Evolutionary conservation across 2,888 invertebrate species (phyloP), one percentile per base, ranked within the genome.

Genomic region (Noctua janthina): DNA sequence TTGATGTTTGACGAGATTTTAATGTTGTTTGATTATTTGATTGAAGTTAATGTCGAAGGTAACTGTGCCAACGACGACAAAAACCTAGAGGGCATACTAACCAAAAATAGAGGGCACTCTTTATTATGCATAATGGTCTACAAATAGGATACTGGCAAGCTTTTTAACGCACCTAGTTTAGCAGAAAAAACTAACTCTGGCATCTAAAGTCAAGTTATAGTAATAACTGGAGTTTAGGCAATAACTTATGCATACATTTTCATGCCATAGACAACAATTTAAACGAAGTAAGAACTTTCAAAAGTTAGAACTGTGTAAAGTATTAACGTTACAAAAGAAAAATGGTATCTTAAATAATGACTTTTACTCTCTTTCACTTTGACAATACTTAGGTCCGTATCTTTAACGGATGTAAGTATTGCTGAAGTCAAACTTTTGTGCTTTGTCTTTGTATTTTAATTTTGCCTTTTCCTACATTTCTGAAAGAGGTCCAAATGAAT

Each of bases 11-110:
- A 84, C 49, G 84, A 84, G 54, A 29, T 81, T 84, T 81, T 84
- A 68, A 84, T 81, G 56, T 62, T 4, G 39, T 78, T 83, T 78
- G 83, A 83, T 83, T 68, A 67, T 82, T 82, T 74, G 78, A 78
- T 74, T 80, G 39, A 17, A 62, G 59, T 29, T 76, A 69, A 79
- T 76, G 69, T 35, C n/a, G 43, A 46, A 59, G 64, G 39, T 59
- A 62, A 64, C 54, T 62, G 56, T 69, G 69, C 3, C 29, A 70
- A 10, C 1, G 39, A 54, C 11, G 23, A 29, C 51, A 75, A 81
- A 76, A 78, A 70, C 81, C 23, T 17, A 56, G 39, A 29, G 49
- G 5, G 1, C 1, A 3, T 49, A 3, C 1, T 7, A 35, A 35
- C 5, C 4, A 15, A 20, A 29, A 11, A 56, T 56, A 15, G 8